Evolutionary conservation across 2,113 vertebrate genomes (phyloP).

Genomic region (Herpetotheres cachinnans): DNA sequence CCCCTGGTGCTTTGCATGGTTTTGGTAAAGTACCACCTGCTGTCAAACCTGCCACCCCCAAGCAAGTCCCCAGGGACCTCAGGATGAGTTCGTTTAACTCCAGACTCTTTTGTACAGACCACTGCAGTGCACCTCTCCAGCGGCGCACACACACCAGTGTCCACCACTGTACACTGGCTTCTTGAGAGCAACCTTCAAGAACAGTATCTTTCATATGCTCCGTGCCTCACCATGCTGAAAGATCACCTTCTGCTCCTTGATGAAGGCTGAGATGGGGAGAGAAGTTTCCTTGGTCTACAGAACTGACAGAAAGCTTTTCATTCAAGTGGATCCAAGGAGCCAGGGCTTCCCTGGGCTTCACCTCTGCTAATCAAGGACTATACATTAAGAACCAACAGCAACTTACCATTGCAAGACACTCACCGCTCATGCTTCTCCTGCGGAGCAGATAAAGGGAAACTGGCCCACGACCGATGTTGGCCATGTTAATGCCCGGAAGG

Average conservation of each 20-base stretch:
- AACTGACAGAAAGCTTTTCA: background rate
- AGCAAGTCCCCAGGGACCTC: background rate
- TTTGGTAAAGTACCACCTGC: background rate
- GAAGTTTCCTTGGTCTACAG: background rate
- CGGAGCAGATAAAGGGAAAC: background rate
- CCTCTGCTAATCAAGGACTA: background rate
- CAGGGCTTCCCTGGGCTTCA: background rate
- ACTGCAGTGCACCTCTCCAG: background rate
- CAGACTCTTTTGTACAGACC: background rate
- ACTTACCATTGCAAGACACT: background rate
- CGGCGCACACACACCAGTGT: background rate
- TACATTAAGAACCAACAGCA: background rate
- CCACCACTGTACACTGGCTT: rapidly evolving
- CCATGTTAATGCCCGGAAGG: background rate
- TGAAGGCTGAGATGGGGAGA: background rate
- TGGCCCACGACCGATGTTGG: background rate
- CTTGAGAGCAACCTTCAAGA: background rate
- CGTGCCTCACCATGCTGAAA: background rate
- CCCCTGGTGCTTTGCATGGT: background rate
- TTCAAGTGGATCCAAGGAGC: background rate
- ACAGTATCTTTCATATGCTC: background rate
- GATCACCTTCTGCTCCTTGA: background rate
- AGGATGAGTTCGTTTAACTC: background rate
- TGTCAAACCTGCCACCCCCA: background rate
- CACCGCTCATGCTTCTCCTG: background rate